Evolutionary conservation across 2,113 vertebrate species (phyloP).

Genomic region (Microtus pennsylvanicus): DNA sequence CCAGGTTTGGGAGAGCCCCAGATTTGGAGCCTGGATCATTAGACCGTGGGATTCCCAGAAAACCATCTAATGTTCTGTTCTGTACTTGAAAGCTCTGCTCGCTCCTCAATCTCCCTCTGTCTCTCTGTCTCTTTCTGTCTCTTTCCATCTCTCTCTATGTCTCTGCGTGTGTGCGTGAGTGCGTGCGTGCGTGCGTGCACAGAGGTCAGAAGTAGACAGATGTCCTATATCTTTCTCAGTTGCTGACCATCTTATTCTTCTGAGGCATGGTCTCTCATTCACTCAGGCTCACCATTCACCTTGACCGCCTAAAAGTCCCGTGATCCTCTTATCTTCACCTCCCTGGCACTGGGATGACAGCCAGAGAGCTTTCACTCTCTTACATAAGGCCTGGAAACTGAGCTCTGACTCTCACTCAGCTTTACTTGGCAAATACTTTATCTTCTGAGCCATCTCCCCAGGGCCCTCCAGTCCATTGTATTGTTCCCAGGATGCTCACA

Average conservation of each 20-base stretch:
- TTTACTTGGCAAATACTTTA: too few relatives aligned
- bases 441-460: neutral
- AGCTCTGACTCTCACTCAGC: neutral
- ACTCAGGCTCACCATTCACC: neutral
- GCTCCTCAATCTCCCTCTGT: neutral
- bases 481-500: neutral
- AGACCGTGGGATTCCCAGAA: neutral
- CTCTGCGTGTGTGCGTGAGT: too few relatives aligned
- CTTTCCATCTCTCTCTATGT: neutral
- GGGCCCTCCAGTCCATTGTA: neutral
- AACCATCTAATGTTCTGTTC: neutral
- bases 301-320: neutral
- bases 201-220: neutral
- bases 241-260: neutral
- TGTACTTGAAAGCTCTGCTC: neutral
- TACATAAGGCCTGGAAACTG: neutral
- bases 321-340: neutral
- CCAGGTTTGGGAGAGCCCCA: neutral
- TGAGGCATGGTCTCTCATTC: neutral
- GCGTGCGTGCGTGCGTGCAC: too few relatives aligned
- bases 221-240: neutral
- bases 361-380: neutral
- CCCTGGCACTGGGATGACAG: neutral
- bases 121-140: too few relatives aligned
- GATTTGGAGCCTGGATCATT: neutral